Conservation (phyloP, 2,113 vertebrate genomes). For the Sardina pilchardus region DNA sequence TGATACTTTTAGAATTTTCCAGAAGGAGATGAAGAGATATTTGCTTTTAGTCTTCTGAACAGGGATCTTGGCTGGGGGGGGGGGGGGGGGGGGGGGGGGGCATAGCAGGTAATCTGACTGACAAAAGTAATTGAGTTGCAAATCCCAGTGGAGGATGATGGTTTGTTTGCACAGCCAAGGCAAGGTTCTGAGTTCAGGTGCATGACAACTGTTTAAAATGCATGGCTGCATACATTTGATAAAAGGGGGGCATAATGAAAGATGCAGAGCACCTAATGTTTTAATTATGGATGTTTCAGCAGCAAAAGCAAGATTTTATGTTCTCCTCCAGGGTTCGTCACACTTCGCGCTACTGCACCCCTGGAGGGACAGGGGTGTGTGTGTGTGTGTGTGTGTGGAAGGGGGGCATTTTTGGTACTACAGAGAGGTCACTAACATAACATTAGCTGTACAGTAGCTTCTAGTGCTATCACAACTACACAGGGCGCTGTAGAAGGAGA, state of each 20-base stretch:
- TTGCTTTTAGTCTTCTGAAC: neutral
- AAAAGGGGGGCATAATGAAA: constrained; percentile 37
- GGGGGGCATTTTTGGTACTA: neutral
- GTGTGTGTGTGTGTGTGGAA: neutral
- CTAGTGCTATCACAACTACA: neutral
- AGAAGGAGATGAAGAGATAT: neutral
- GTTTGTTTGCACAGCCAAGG: neutral
- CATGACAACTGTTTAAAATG: constrained; percentile 32
- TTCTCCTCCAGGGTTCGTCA: constrained; percentile 25
- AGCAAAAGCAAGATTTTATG: constrained; percentile 37
- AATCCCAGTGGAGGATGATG: neutral
- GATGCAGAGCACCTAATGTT: constrained; percentile 31
- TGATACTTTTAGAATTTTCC: neutral
- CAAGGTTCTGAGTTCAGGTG: neutral
- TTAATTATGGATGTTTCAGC: constrained; percentile 43
- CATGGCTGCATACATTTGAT: constrained; percentile 35
- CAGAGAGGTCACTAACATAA: neutral
- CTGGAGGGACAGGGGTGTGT: neutral
- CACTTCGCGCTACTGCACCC: neutral
- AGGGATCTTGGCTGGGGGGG: neutral
- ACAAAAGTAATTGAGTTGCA: neutral
- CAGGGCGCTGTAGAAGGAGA: neutral
- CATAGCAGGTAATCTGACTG: neutral
- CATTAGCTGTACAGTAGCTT: neutral
- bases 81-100: no score